Evolutionary conservation across 2,113 vertebrate species (phyloP).

Genomic region (Mustelus asterias): DNA sequence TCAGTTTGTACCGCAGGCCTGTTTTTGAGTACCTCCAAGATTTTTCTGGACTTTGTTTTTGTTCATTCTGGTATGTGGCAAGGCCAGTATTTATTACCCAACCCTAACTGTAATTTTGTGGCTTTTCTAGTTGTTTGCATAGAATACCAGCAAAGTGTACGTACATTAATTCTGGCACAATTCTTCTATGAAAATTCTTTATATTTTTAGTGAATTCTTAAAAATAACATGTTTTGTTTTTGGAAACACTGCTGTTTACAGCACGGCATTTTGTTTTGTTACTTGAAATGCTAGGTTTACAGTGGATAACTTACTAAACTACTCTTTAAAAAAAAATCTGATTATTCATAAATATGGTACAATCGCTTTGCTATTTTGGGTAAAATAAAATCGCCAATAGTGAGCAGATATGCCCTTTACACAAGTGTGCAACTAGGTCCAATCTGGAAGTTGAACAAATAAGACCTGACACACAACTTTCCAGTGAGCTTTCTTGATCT

Average conservation of each 20-base stretch:
- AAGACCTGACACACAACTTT: not conserved
- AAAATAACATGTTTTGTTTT: not conserved
- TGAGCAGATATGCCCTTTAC: not conserved
- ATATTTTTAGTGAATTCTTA: not conserved
- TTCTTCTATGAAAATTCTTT: not conserved
- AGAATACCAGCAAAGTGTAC: not conserved
- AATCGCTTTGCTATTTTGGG: not conserved
- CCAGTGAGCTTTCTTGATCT: not conserved
- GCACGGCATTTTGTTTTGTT: not conserved
- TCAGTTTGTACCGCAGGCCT: not conserved
- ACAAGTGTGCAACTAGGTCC: not conserved
- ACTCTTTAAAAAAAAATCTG: not conserved
- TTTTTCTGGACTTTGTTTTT: not conserved
- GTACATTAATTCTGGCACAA: not conserved
- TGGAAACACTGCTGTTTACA: not conserved
- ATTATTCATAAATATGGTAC: not conserved
- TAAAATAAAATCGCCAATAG: not conserved
- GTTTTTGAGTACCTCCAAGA: not conserved
- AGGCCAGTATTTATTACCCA: not conserved
- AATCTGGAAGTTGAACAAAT: not conserved
- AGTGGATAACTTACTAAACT: not conserved
- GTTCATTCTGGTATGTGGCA: not conserved
- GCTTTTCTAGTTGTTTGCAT: not conserved
- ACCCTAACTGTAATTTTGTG: not conserved
- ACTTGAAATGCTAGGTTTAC: not conserved